Evolutionary conservation across 2,797 vertebrate species (phyloP), one percentile per base, ranked within the genome.

Genomic region (Streptopelia turtur): DNA sequence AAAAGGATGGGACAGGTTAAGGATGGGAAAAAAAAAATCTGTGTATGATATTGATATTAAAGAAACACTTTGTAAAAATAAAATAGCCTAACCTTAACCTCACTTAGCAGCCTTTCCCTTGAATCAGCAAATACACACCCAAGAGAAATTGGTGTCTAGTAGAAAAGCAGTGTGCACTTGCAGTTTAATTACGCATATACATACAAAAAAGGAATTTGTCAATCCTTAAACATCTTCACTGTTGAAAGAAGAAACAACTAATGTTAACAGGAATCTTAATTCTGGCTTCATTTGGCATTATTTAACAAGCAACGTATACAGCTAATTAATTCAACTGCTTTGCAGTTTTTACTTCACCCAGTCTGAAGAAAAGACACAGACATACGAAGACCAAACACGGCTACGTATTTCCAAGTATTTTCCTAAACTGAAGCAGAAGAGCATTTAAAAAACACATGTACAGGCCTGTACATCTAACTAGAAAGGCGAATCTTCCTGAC

Each of bases 381-480:
- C 24, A 33, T 1, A 43, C 0, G 2, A 4, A 52, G 30, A 12
- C 28, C 47, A 87, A 89, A 57, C 33, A 53, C 0, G 0, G 30
- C 45, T 27, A 64, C 1, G 0, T 49, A 60, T 41, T 43, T 78
- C 25, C 20, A 84, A 64, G 11, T 41, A 50, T 37, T 50, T 69
- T 82, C 55, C 50, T 56, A 33, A 8, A 20, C 3, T 11, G 10
- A 8, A 43, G 3, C 28, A 14, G 31, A 65, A 41, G 3, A 50
- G 4, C 59, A n/a, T n/a, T 77, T 78, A 56, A 70, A 78, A 6
- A 24, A 63, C 27, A 65, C 0, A 1, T 21, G 33, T 3, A 50
- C 4, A 77, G 24, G 13, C n/a, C 61, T 71, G 20, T 17, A 68
- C 12, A 33, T 16, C 12, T 57, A 39, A 76, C 24, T 12, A 47